Conservation (phyloP, 2,113 vertebrate genomes). For the Pyrgilauda ruficollis region DNA sequence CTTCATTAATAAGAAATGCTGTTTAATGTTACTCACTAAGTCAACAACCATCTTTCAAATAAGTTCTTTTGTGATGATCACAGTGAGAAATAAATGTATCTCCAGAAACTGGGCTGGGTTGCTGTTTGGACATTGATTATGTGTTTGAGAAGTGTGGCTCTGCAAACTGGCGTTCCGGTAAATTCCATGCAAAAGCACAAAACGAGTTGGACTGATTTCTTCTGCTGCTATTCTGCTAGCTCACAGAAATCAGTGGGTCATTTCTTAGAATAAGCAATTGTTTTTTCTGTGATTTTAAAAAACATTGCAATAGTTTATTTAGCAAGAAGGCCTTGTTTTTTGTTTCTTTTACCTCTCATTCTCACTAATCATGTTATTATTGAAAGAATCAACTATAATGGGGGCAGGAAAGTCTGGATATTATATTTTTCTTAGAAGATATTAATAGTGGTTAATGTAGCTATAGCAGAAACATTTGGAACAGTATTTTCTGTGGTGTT, state of each 20-base stretch:
- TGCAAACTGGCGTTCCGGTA: not conserved
- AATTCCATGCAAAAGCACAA: not conserved
- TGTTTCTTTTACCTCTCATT: not conserved
- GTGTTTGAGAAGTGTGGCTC: constrained; percentile 40
- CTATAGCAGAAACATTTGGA: not conserved
- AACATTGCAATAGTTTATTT: not conserved
- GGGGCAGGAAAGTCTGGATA: not conserved
- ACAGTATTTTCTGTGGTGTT: not conserved
- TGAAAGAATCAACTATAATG: not conserved
- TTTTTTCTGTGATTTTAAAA: not conserved
- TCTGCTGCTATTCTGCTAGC: not conserved
- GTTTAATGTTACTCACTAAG: not conserved
- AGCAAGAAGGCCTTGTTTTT: not conserved
- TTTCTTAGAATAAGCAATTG: constrained; percentile 18
- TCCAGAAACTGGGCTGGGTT: constrained; percentile 46
- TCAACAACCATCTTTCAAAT: not conserved
- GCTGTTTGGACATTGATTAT: constrained; percentile 38
- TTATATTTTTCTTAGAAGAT: not conserved
- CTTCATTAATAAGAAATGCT: not conserved
- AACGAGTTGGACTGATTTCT: not conserved
- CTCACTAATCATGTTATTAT: not conserved
- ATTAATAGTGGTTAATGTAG: not conserved
- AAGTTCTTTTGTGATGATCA: not conserved
- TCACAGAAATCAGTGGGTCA: not conserved
- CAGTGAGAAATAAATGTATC: constrained; percentile 14